Conservation (phyloP, 1,140 invertebrate genomes). For the Drosophila trapezifrons region DNA sequence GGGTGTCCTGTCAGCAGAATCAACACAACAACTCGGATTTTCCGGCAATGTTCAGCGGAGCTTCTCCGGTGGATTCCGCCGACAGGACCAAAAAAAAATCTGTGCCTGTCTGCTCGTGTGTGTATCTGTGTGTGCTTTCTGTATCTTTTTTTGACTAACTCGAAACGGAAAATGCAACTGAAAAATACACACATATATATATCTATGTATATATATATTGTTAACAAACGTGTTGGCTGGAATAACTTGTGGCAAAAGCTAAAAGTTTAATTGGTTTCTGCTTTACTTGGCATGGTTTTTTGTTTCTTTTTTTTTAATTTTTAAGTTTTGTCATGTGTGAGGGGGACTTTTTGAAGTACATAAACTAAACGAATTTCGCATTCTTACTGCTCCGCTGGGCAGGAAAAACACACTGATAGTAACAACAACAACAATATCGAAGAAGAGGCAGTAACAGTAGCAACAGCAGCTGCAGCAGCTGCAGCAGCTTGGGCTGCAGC, state of each 20-base stretch:
- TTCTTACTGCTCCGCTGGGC: conserved; percentile 31
- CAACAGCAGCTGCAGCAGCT: conserved; percentile 22
- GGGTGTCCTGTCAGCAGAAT: conserved; percentile 63
- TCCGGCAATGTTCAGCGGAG: conserved; percentile 44
- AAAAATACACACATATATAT: conserved; percentile 29
- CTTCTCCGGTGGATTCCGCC: conserved; percentile 39
- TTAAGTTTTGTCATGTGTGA: conserved; percentile 24
- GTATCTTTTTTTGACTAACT: conserved; percentile 42
- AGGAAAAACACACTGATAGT: conserved; percentile 37
- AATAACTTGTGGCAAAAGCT: conserved; percentile 69
- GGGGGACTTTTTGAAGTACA: conserved; percentile 44
- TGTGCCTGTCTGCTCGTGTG: conserved; percentile 28
- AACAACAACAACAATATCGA: conserved; percentile 54
- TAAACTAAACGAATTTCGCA: conserved; percentile 49
- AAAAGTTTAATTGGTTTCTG: conserved; percentile 67
- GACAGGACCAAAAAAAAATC: conserved; percentile 38
- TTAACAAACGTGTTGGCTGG: conserved; percentile 57
- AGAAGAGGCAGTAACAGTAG: conserved; percentile 14
- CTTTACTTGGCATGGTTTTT: conserved; percentile 67
- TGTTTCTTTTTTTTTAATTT: conserved; percentile 20
- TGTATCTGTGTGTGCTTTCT: conserved; percentile 43
- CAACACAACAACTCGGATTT: conserved; percentile 58
- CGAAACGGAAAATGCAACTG: conserved; percentile 48
- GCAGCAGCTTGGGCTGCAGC: conserved; percentile 25
- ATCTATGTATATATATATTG: conserved; percentile 17